phyloP scores from a whole-genome alignment of 2,888 invertebrate species.

The Rosalia funebris region DNA sequence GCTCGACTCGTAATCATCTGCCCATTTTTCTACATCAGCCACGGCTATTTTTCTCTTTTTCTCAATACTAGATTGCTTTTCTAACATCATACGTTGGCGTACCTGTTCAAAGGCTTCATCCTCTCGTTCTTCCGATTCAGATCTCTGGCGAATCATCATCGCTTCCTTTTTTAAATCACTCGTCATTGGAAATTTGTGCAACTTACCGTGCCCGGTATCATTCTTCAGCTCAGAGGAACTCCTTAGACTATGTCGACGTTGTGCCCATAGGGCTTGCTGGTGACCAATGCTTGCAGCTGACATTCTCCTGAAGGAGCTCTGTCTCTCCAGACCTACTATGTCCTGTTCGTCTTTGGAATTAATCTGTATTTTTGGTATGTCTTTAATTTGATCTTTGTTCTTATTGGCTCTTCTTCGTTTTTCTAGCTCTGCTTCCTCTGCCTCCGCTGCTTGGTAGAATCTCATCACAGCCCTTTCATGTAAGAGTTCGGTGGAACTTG shows the following conservation, averaged over 20 bases:
- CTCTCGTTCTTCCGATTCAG: slow-evolving; percentile 59
- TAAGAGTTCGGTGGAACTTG: slow-evolving; percentile 84
- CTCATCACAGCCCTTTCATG: slow-evolving; percentile 86
- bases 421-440: slow-evolving; percentile 73
- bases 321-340: slow-evolving; percentile 63
- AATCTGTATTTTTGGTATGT: slow-evolving; percentile 64
- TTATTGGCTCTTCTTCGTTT: slow-evolving; percentile 43
- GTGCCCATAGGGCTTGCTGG: slow-evolving; percentile 57
- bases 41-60: slow-evolving; percentile 51
- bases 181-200: slow-evolving; percentile 49
- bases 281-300: slow-evolving; percentile 64
- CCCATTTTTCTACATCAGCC: slow-evolving; percentile 64
- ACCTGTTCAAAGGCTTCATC: slow-evolving; percentile 58
- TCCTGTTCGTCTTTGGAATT: slow-evolving; percentile 67
- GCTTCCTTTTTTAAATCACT: slow-evolving; percentile 49
- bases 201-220: slow-evolving; percentile 46
- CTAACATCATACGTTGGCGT: slow-evolving; percentile 53
- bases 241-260: slow-evolving; percentile 58
- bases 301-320: slow-evolving; percentile 63
- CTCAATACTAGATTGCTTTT: slow-evolving; percentile 48
- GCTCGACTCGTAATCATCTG: slow-evolving; percentile 60
- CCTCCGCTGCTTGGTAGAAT: slow-evolving; percentile 80
- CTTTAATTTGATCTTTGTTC: slow-evolving; percentile 39
- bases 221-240: slow-evolving; percentile 53
- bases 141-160: slow-evolving; percentile 53